Percentiles rank a stretch among this genome's conserved stretches.
phyloP scores from a whole-genome alignment of 2,797 vertebrate species.

The Acanthornis magna region DNA sequence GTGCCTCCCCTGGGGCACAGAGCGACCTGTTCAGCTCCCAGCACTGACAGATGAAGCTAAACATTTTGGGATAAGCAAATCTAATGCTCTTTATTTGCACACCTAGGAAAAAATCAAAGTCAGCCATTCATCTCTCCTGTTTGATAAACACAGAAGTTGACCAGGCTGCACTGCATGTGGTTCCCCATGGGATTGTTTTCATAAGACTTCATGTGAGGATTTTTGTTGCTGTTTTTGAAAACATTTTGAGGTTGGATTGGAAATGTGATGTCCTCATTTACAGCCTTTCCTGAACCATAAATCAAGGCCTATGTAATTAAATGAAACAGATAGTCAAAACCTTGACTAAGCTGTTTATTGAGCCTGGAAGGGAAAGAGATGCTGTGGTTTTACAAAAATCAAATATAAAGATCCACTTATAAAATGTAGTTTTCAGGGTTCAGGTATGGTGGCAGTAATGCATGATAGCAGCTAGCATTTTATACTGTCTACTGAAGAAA shows the following conservation, averaged over 20 bases:
- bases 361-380: conserved; percentile 13
- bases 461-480: background rate
- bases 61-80: conserved; percentile 52
- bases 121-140: conserved; percentile 54
- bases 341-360: conserved; percentile 58
- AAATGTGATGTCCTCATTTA: conserved; percentile 57
- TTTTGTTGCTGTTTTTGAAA: conserved; percentile 62
- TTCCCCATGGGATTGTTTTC: conserved; percentile 41
- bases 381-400: conserved; percentile 7
- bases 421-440: background rate
- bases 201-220: conserved; percentile 46
- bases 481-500: background rate
- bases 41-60: conserved; percentile 35
- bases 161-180: background rate
- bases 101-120: conserved; percentile 62
- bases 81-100: conserved; percentile 52
- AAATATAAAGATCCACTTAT: conserved; percentile 32
- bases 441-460: background rate
- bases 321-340: conserved; percentile 57
- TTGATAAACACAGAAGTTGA: conserved; percentile 45
- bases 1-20: background rate
- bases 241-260: conserved; percentile 47
- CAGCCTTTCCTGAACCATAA: conserved; percentile 52
- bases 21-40: background rate
- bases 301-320: conserved; percentile 59